Evolutionary conservation across 2,113 vertebrate genomes (phyloP).

Genomic region (Carlito syrichta): DNA sequence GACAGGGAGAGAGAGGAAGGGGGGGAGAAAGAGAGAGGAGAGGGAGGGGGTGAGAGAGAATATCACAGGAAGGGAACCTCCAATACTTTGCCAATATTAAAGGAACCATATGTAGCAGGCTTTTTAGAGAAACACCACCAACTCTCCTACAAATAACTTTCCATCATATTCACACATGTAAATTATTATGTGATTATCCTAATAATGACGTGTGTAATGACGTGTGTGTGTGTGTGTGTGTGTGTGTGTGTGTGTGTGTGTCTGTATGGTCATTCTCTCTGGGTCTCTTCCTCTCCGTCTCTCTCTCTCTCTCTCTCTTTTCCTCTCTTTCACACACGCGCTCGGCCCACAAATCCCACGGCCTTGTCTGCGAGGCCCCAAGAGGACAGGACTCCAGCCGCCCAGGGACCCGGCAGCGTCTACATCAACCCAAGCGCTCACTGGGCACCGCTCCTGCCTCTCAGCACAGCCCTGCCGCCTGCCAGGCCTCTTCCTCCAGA

Average conservation of each 20-base stretch:
- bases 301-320: no score
- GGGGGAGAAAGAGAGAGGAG: neutral
- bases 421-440: conserved; percentile 3
- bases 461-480: neutral
- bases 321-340: neutral
- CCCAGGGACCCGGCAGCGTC: neutral
- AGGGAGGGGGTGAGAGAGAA: no score
- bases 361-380: neutral
- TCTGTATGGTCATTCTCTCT: neutral
- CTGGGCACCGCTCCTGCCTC: neutral
- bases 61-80: neutral
- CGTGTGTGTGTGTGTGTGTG: no score
- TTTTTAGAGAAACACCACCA: neutral
- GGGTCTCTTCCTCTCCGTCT: no score
- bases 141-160: neutral
- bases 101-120: neutral
- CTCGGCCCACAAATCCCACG: neutral
- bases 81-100: neutral
- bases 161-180: neutral
- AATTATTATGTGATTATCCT: neutral
- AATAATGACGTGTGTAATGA: neutral
- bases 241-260: neutral
- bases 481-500: neutral
- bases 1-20: no score
- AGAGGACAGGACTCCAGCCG: neutral